Evolutionary conservation across 53 echinoderm and acorn worm genomes (phyloP), one percentile per base, ranked within the genome.

Genomic region (Crossaster papposus): DNA sequence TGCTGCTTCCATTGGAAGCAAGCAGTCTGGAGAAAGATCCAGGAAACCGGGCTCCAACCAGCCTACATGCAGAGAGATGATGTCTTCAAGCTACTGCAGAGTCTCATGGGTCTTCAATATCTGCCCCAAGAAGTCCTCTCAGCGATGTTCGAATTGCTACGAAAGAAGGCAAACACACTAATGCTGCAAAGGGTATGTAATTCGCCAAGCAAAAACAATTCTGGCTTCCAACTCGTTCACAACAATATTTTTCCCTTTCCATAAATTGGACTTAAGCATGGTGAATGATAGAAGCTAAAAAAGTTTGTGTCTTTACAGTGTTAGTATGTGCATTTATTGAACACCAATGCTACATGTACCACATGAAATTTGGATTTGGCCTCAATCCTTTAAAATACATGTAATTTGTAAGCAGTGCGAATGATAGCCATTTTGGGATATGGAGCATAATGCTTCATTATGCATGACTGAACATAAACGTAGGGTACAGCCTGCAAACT

Each of bases 1-100:
- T 89, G 93, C 34, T 79, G 51, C 3, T 81, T 90, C 50, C 94
- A 94, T 36, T 91, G 89, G 90, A 79, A 84, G 64, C 91, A 91
- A 29, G 89, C 86, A 2, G 86, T 91, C 20, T 92, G 94, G 94
- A 34, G 91, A 30, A 84, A 85, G 38, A 79, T 89, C 11, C 89
- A 91, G 37, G 89, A 91, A 6, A 62, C 70, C 0, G 89, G 92
- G 10, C 87, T 94, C 9, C 82, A 38, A 51, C 79, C 33, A 15
- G 63, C 32, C 20, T 82, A 83, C 78, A 77, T 20, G 53, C 58
- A 83, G 54, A 72, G 80, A 20, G 38, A 44, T 29, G 54, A 54
- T 7, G 77, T 65, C 6, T 83, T 55, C 64, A 80, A 44, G 32
- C 53, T 72, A 14, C 72, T 72, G 72, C 72, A 72, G 14, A 28